Evolutionary conservation across 2,797 vertebrate species (phyloP).

Genomic region (Natrix natrix): DNA sequence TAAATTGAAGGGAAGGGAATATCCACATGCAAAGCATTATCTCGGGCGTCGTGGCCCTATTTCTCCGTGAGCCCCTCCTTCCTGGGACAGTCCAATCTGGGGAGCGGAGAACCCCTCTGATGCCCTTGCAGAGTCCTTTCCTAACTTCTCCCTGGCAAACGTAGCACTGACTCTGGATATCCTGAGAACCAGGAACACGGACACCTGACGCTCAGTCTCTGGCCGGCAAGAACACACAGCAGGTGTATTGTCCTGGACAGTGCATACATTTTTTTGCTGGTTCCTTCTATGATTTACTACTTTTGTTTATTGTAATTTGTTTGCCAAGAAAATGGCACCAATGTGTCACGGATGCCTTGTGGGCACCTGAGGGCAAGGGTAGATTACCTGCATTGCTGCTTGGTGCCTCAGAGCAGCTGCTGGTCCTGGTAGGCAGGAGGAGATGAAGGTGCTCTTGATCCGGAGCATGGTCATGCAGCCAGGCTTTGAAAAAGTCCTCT

Average conservation of each 20-base stretch:
- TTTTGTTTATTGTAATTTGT: not conserved
- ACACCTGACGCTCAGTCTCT: not conserved
- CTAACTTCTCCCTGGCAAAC: not conserved
- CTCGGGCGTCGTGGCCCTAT: not conserved
- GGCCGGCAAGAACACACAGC: not conserved
- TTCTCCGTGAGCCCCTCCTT: not conserved
- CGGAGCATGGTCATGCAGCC: constrained; percentile 85
- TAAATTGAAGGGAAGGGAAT: not conserved
- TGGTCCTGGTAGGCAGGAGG: constrained; percentile 74
- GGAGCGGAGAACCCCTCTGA: not conserved
- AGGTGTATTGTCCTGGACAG: not conserved
- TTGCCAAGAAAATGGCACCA: not conserved
- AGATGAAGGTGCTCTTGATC: constrained; percentile 89
- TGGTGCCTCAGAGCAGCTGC: constrained; percentile 23
- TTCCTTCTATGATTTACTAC: not conserved
- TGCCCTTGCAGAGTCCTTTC: not conserved
- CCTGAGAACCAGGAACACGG: not conserved
- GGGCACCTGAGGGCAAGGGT: not conserved
- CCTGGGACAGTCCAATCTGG: not conserved
- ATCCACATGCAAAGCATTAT: not conserved
- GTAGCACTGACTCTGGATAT: not conserved
- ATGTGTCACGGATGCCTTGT: fast-evolving
- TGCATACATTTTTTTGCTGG: not conserved
- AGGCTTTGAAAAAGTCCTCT: constrained; percentile 86
- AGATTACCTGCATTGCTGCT: constrained; percentile 61